Percentiles rank a stretch among this genome's conserved stretches.
Conservation (phyloP, 2,113 vertebrate genomes). For the Pristiophorus japonicus region DNA sequence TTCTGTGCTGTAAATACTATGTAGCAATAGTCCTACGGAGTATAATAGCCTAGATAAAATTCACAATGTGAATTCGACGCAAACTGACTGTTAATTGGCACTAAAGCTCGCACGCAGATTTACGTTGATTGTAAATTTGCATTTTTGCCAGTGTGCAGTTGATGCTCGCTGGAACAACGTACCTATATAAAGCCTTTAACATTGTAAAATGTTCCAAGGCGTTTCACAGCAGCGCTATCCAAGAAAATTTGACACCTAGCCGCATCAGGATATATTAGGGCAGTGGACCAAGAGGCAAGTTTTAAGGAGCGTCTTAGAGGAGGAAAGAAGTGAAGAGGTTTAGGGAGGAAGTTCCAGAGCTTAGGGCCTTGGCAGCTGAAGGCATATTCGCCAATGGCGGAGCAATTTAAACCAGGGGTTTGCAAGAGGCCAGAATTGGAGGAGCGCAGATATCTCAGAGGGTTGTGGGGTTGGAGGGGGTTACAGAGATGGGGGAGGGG, state of each 20-base stretch:
- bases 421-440: too few relatives aligned
- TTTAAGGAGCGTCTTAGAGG: neutral
- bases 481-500: too few relatives aligned
- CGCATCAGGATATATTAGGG: neutral
- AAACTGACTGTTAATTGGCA: too few relatives aligned
- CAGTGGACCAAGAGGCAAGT: neutral
- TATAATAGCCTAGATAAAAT: neutral
- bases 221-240: too few relatives aligned
- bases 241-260: neutral
- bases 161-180: neutral
- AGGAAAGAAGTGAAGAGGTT: neutral
- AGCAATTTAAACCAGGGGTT: too few relatives aligned
- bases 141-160: neutral
- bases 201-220: neutral
- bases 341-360: neutral
- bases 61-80: too few relatives aligned
- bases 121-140: neutral
- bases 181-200: neutral
- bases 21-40: neutral
- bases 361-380: too few relatives aligned
- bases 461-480: too few relatives aligned
- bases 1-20: neutral
- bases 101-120: too few relatives aligned
- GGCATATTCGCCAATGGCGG: too few relatives aligned
- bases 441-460: too few relatives aligned